These are phyloP conservation scores for Drosophila virilis DNA, from an alignment of 1,140 invertebrate species.

Conservation along the genomic window DNA sequence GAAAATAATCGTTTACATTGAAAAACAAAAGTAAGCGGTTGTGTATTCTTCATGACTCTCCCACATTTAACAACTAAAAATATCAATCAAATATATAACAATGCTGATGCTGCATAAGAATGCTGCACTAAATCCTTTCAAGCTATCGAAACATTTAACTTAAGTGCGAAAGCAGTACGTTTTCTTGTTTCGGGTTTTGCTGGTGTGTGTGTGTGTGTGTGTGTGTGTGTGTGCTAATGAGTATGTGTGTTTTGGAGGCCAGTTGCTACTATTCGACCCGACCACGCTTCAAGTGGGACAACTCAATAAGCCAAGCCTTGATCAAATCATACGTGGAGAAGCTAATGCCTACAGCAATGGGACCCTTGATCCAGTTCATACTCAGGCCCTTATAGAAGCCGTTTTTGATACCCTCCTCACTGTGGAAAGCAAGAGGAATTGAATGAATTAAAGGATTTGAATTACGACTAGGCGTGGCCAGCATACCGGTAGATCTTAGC, in stretches of 20 bases:
- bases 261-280: conserved; percentile 49
- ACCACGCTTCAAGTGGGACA: conserved; percentile 76
- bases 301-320: conserved; percentile 86
- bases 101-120: conserved; percentile 40
- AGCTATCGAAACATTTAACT: conserved; percentile 29
- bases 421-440: conserved; percentile 78
- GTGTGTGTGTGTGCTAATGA: conserved; percentile 14
- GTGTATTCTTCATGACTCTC: conserved; percentile 31
- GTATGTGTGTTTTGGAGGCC: not conserved
- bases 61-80: conserved; percentile 68
- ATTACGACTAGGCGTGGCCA: not conserved
- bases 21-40: conserved; percentile 69
- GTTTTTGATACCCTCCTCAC: conserved; percentile 93
- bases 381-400: conserved; percentile 99
- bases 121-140: conserved; percentile 21
- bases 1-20: conserved; percentile 59
- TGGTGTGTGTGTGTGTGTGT: conserved; percentile 40
- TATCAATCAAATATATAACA: conserved; percentile 64
- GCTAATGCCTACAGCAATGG: conserved; percentile 98
- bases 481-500: conserved; percentile 76
- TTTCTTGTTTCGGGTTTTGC: conserved; percentile 28
- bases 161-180: conserved; percentile 63
- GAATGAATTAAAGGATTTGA: not conserved
- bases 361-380: conserved; percentile 99
- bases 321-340: conserved; percentile 97